Base-by-base conservation (phyloP, 2,888 invertebrate species). In the Phlogophora meticulosa region DNA sequence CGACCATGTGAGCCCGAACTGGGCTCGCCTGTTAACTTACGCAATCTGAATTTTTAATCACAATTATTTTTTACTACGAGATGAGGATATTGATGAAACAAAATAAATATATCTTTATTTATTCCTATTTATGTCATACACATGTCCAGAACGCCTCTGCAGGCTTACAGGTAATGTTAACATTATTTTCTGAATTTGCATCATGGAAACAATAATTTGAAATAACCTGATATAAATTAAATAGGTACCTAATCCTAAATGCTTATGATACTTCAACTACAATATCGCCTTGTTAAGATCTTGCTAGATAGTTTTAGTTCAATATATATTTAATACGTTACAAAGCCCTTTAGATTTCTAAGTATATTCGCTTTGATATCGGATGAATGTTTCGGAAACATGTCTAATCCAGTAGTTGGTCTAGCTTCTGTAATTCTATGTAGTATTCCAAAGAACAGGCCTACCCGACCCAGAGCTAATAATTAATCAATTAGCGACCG, bases 401-500 rank as follows among this genome's bases (percentile, higher is more conserved):
- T 28, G 2, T 15, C 10, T 10, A 34, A 24, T 46, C 11, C 15
- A 52, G 43, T 17, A 42, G 20, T 42, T 43, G n/a, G 17, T 17
- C 0, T 10, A 36, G 20, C 51, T 65, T 38, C 28, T 34, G n/a
- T 24, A 53, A 58, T 34, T 42, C n/a, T 53, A 3, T 11, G 28
- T 43, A 38, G 1, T 24, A n/a, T 15, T 20, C 40, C 24, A 40
- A 65, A 73, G 51, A 73, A 57, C 48, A 60, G 59, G 55, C 64
- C 61, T 66, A 78, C 73, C 65, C 34, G 59, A 72, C 61, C 51
- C 48, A 59, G 48, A 69, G 76, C 76, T 74, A 80, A 81, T 80
- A 79, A 85, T 82, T 80, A 84, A 83, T 83, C 83, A 84, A 83
- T 85, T 81, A 81, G 63, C 40, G 53, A 69, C 66, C 84, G 77